These are phyloP conservation scores for Dendrolimus houi DNA, from an alignment of 2,888 invertebrate genomes.

Conservation along the genomic window DNA sequence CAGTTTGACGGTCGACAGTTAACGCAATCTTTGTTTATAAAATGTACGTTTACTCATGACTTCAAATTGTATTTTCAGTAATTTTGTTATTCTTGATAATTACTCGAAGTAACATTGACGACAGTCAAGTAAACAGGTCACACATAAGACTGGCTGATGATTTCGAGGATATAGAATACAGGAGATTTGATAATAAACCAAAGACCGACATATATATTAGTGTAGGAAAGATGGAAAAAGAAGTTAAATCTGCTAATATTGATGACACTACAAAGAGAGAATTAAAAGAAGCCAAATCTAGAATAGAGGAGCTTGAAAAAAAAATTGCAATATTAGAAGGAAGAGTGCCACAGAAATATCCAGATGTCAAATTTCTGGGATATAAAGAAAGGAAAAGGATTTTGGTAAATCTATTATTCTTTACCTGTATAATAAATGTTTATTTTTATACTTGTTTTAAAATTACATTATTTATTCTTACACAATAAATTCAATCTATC, in stretches of 20 bases:
- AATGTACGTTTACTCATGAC: no score
- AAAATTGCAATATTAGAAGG: slow-evolving; percentile 84
- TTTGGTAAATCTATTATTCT: slow-evolving; percentile 75
- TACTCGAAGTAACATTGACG: slow-evolving; percentile 30
- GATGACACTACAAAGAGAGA: slow-evolving; percentile 56
- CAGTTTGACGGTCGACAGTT: no score
- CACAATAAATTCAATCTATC: no score
- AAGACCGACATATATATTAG: slow-evolving; percentile 29
- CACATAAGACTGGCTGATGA: slow-evolving; percentile 37
- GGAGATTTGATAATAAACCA: slow-evolving; percentile 39
- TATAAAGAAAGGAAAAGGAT: slow-evolving; percentile 95
- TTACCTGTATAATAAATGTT: no score
- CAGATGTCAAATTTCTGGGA: slow-evolving; percentile 93
- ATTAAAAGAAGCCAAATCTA: slow-evolving; percentile 78
- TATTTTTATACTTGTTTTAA: background rate
- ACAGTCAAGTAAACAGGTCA: slow-evolving; percentile 22
- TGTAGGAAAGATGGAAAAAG: slow-evolving; percentile 27
- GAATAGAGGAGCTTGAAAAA: slow-evolving; percentile 81
- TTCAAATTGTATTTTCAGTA: slow-evolving; percentile 28
- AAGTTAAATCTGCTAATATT: slow-evolving; percentile 24
- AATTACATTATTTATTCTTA: no score
- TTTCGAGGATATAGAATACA: slow-evolving; percentile 33
- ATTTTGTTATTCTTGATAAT: slow-evolving; percentile 48
- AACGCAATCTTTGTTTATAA: no score
- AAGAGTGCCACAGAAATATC: slow-evolving; percentile 88